Percentiles rank a stretch among this genome's conserved stretches.
These are phyloP conservation scores for Drosophila subquinaria DNA, from an alignment of 2,888 invertebrate genomes.

Conservation along the genomic window DNA sequence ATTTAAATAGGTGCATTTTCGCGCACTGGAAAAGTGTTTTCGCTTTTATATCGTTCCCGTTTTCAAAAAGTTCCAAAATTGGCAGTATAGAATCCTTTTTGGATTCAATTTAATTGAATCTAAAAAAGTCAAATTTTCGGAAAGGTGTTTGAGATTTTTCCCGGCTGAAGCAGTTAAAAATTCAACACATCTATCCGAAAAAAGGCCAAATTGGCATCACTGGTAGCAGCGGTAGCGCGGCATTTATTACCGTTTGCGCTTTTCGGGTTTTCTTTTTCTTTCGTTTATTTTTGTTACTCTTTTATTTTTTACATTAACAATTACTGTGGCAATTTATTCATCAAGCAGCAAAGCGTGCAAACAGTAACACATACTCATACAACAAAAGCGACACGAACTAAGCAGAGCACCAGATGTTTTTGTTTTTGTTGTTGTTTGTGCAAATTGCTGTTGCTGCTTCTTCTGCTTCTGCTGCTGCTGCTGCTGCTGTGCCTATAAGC, in stretches of 20 bases:
- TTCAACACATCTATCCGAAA: too few species aligned
- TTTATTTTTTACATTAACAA: conserved; percentile 49
- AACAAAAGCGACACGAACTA: conserved; percentile 12
- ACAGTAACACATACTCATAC: conserved; percentile 29
- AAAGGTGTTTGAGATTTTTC: too few species aligned
- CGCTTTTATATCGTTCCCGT: too few species aligned
- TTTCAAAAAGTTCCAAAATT: too few species aligned
- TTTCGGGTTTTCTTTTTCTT: conserved; percentile 37
- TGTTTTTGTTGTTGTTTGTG: neutral
- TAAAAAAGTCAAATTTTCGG: too few species aligned
- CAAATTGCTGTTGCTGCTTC: conserved; percentile 5
- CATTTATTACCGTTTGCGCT: conserved; percentile 46
- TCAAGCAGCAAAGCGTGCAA: conserved; percentile 48
- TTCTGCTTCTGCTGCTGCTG: neutral
- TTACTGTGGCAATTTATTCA: conserved; percentile 70
- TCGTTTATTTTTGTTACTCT: conserved; percentile 19
- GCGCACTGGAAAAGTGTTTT: too few species aligned
- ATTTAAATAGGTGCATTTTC: too few species aligned
- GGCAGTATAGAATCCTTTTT: too few species aligned
- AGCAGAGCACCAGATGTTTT: conserved; percentile 18
- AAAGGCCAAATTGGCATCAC: too few species aligned
- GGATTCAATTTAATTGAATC: too few species aligned
- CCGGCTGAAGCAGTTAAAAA: too few species aligned
- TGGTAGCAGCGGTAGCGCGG: conserved; percentile 11
- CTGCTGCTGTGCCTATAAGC: conserved; percentile 26